Conservation (phyloP, 2,888 invertebrate genomes). For the Eupithecia subfuscata region DNA sequence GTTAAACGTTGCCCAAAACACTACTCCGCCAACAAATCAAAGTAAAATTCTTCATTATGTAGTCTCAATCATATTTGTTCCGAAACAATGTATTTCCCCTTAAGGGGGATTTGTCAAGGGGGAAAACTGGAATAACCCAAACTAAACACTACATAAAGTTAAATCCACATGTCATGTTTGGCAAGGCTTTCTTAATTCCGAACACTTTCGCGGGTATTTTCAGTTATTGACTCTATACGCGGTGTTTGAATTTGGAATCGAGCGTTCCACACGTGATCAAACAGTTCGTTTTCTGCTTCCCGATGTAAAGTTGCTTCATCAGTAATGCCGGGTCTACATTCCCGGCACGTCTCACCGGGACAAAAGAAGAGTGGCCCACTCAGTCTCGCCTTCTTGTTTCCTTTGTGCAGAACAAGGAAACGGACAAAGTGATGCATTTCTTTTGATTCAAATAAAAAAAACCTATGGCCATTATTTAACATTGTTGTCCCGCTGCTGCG, state of each 20-base stretch:
- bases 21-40: no score
- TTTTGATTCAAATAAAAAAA: background rate
- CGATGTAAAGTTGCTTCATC: background rate
- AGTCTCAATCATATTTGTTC: background rate
- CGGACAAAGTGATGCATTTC: background rate
- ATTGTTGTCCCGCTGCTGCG: no score
- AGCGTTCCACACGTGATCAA: background rate
- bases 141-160: background rate
- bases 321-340: background rate
- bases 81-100: background rate
- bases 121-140: no score
- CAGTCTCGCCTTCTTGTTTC: background rate
- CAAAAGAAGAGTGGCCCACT: background rate
- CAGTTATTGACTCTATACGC: conserved; percentile 33
- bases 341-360: background rate
- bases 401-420: background rate
- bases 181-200: background rate
- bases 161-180: background rate
- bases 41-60: no score
- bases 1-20: no score
- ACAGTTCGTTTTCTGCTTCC: background rate
- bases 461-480: background rate
- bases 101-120: no score
- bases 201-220: background rate
- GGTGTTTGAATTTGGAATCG: conserved; percentile 5